Percentiles rank a stretch among this genome's conserved stretches.
phyloP scores from a whole-genome alignment of 2,113 vertebrate species.

The Eudyptes chrysolophus region DNA sequence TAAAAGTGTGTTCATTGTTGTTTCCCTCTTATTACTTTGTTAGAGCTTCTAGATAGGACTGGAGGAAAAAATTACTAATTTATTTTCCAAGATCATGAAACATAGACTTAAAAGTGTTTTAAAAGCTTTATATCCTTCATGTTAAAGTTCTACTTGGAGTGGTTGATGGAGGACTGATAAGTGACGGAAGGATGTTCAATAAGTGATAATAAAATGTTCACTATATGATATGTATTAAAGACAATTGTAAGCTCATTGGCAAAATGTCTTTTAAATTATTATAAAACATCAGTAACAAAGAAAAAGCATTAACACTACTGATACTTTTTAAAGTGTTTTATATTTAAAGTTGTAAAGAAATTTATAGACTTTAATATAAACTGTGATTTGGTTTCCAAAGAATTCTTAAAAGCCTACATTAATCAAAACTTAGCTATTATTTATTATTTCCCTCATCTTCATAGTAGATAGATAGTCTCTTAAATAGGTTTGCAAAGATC shows the following conservation, averaged over 20 bases:
- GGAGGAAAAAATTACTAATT: neutral
- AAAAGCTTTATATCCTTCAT: neutral
- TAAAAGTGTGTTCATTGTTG: neutral
- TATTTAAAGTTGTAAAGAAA: neutral
- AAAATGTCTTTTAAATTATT: neutral
- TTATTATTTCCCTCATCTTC: neutral
- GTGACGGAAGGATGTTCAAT: neutral
- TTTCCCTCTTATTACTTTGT: neutral
- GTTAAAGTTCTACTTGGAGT: neutral
- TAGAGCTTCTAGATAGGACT: neutral
- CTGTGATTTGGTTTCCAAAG: neutral
- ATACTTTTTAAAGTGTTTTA: neutral
- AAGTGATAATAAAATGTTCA: neutral
- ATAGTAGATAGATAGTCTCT: neutral
- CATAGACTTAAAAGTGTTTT: neutral
- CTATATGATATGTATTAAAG: neutral
- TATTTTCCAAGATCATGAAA: neutral
- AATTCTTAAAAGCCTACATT: neutral
- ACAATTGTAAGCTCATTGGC: neutral
- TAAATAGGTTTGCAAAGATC: neutral
- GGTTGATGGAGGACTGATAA: neutral
- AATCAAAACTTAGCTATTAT: neutral
- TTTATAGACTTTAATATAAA: neutral
- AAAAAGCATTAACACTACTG: neutral
- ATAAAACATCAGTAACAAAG: neutral